Evolutionary conservation across 2,888 invertebrate species (phyloP).

Genomic region (Podabrus alpinus): DNA sequence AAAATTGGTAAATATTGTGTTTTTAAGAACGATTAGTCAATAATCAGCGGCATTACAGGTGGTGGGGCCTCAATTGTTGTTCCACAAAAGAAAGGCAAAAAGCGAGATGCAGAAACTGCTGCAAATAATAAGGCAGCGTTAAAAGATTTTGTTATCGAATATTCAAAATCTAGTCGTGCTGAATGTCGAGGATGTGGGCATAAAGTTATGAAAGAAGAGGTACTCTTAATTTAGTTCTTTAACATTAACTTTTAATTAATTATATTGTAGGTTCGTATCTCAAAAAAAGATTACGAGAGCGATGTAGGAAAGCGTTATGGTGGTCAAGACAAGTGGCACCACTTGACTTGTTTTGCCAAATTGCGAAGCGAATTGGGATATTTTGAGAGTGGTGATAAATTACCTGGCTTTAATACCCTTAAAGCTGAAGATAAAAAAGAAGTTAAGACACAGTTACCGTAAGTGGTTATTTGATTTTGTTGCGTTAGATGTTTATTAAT

Average conservation of each 20-base stretch:
- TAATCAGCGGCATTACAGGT: conserved; percentile 14
- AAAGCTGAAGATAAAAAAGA: conserved; percentile 71
- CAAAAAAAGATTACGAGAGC: conserved; percentile 83
- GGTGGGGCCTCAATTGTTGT: conserved; percentile 54
- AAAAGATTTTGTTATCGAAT: conserved; percentile 78
- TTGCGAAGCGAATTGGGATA: conserved; percentile 73
- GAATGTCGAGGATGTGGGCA: conserved; percentile 82
- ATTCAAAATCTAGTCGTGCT: conserved; percentile 83
- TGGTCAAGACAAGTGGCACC: conserved; percentile 88
- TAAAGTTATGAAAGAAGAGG: conserved; percentile 75
- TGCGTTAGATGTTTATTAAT: not conserved
- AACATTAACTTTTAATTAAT: not conserved
- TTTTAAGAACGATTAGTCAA: not conserved
- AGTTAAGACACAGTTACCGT: conserved; percentile 69
- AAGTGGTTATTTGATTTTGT: conserved; percentile 47
- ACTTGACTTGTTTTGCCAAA: conserved; percentile 86
- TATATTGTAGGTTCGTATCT: conserved; percentile 64
- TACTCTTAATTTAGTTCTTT: conserved; percentile 46
- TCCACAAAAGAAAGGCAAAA: too few species aligned
- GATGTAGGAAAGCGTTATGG: conserved; percentile 81
- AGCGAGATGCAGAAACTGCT: conserved; percentile 45
- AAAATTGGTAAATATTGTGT: conserved; percentile 63
- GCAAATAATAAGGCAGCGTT: conserved; percentile 52
- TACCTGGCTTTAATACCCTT: conserved; percentile 78
- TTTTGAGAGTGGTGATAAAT: conserved; percentile 68